Base-by-base conservation (phyloP, 2,797 vertebrate genomes). In the Numenius phaeopus region DNA sequence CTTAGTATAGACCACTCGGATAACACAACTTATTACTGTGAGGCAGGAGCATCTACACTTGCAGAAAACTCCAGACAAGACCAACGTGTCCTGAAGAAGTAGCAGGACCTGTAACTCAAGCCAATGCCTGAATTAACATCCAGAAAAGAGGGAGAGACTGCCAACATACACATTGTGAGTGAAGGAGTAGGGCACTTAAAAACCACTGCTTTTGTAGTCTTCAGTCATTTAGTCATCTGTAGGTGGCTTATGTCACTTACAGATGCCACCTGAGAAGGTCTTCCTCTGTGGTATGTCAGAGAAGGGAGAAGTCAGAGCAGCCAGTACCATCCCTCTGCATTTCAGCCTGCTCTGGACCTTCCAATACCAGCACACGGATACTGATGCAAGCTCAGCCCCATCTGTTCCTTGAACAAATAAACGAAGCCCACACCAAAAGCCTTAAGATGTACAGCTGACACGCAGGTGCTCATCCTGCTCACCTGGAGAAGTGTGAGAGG, bases 151-250 rank as follows among this genome's bases (percentile, higher is more conserved):
- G 24, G 46, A 81, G 32, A 67, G 21, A 69, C 29, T 55, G 19
- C 44, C 27, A 83, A 34, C 16, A 52, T 8, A 55, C 1, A 40
- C 14, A 39, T 2, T 42, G 34, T 0, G 0, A 83, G n/a, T 14
- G 23, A 49, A 26, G 22, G 30, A 89, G 55, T 4, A 46, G 10
- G 32, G 54, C 19, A 19, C 58, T 71, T 29, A 73, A 79, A 78
- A 88, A 55, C 62, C 83, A 27, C 39, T 26, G 52, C 47, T 80
- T 85, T 71, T 42, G 57, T 54, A 54, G 18, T 54, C 52, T 54
- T 54, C 52, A 54, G 52, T 42, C 49, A 46, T 30, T 30, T 78
- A 44, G 47, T 83, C 34, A 71, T 24, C 67, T 47, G 34, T 61
- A 75, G 27, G 49, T 18, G 10, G 58, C 17, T 80, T 85, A 54